Conservation (phyloP, 2,113 vertebrate genomes). For the Potamarius usumacintae region DNA sequence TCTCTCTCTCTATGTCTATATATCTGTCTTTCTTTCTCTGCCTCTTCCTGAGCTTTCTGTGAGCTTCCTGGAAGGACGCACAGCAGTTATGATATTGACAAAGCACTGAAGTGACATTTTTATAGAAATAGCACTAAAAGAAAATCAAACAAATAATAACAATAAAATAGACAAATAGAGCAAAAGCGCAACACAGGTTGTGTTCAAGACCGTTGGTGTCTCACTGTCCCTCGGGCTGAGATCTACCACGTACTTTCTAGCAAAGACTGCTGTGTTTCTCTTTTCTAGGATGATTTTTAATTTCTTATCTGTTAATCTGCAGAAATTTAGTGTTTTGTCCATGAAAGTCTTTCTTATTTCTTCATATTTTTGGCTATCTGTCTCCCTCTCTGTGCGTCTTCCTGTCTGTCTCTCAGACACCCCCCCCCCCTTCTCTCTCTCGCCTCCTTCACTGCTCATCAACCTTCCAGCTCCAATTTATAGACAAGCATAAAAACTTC, state of each 20-base stretch:
- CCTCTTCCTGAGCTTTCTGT: background rate
- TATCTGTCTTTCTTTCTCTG: slow-evolving; percentile 10
- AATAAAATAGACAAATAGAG: background rate
- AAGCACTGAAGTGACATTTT: background rate
- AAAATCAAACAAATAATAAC: background rate
- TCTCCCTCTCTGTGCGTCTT: background rate
- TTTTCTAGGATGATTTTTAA: background rate
- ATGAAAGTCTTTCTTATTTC: background rate
- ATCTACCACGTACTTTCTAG: background rate
- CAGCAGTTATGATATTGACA: background rate
- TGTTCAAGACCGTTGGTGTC: background rate
- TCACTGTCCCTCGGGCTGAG: background rate
- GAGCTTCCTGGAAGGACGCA: background rate
- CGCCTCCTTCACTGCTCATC: slow-evolving; percentile 76
- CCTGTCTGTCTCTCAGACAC: background rate
- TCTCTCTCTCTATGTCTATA: slow-evolving; percentile 30
- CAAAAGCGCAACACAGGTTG: background rate
- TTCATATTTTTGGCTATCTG: background rate
- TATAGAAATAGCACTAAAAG: background rate
- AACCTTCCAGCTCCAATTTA: slow-evolving; percentile 72
- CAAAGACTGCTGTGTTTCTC: background rate
- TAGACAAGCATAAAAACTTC: slow-evolving; percentile 70
- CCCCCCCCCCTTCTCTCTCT: slow-evolving; percentile 41
- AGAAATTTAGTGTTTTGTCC: background rate
- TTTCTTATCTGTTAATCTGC: background rate